These are phyloP conservation scores for Apolygus lucorum DNA, from an alignment of 1,140 invertebrate species.

Conservation along the genomic window DNA sequence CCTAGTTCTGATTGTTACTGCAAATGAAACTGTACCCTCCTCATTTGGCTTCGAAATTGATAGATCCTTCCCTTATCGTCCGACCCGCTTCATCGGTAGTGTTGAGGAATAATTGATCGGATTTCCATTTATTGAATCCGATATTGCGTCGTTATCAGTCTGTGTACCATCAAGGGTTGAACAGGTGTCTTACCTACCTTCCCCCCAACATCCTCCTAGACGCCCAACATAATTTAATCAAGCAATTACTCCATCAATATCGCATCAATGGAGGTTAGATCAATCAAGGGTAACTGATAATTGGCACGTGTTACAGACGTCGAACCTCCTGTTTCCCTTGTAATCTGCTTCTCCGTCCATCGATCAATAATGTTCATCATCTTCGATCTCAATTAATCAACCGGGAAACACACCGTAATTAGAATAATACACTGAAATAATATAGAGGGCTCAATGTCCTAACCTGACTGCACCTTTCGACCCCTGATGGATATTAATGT, in stretches of 20 bases:
- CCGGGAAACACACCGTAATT: background rate
- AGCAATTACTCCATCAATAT: slow-evolving; percentile 10
- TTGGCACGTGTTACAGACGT: background rate
- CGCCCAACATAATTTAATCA: slow-evolving; percentile 8
- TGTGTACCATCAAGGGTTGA: background rate
- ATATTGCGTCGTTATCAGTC: background rate
- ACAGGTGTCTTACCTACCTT: slow-evolving; percentile 4
- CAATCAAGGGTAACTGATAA: slow-evolving; percentile 14
- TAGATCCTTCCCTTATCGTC: too few relatives aligned
- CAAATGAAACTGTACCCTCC: too few relatives aligned
- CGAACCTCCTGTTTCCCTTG: background rate
- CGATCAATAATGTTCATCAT: slow-evolving; percentile 7
- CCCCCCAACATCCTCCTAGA: background rate
- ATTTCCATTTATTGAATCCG: background rate
- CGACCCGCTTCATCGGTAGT: too few relatives aligned
- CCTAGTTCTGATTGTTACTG: too few relatives aligned
- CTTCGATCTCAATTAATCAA: slow-evolving; percentile 15
- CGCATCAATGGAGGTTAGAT: background rate
- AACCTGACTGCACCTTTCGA: background rate
- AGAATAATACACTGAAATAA: slow-evolving; percentile 8
- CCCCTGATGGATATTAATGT: slow-evolving; percentile 4
- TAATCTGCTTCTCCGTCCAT: background rate
- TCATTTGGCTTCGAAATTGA: too few relatives aligned
- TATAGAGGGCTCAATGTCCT: background rate
- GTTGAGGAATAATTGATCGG: too few relatives aligned